phyloP scores from a whole-genome alignment of 92 coral and sea anemone species.

The Phenganax subtilis region DNA sequence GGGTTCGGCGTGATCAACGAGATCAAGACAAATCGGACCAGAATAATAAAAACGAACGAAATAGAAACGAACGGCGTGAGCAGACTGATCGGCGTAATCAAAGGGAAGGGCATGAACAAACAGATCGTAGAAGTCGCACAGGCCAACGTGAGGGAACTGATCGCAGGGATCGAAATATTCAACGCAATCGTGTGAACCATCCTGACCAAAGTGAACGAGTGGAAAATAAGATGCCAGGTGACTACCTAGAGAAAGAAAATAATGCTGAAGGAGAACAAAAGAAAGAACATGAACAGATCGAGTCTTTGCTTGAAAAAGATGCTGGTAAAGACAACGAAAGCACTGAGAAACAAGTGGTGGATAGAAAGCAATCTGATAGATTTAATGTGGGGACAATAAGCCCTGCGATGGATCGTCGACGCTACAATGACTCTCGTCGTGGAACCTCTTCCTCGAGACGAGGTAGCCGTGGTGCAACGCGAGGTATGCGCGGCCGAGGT shows the following conservation, averaged over 20 bases:
- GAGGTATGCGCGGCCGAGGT: slow-evolving; percentile 52
- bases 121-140: background rate
- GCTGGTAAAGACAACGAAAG: slow-evolving; percentile 11
- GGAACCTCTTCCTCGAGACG: slow-evolving; percentile 51
- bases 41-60: background rate
- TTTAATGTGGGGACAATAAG: slow-evolving; percentile 34
- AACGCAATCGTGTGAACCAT: background rate
- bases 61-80: background rate
- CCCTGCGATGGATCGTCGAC: slow-evolving; percentile 40
- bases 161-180: background rate
- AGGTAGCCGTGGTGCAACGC: slow-evolving; percentile 58
- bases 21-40: background rate
- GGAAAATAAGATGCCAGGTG: background rate
- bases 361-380: slow-evolving; percentile 28
- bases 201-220: background rate
- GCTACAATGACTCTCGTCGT: slow-evolving; percentile 28
- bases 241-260: background rate
- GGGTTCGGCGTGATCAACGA: slow-evolving; percentile 10
- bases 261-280: slow-evolving; percentile 20
- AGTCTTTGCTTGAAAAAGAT: background rate
- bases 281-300: background rate
- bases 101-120: slow-evolving; percentile 3
- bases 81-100: background rate
- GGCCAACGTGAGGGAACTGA: background rate
- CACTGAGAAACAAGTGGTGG: slow-evolving; percentile 3